Percentiles rank a stretch among this genome's conserved stretches.
Evolutionary conservation across 2,888 invertebrate genomes (phyloP).

Genomic region (Aspidiotus rigidus): DNA sequence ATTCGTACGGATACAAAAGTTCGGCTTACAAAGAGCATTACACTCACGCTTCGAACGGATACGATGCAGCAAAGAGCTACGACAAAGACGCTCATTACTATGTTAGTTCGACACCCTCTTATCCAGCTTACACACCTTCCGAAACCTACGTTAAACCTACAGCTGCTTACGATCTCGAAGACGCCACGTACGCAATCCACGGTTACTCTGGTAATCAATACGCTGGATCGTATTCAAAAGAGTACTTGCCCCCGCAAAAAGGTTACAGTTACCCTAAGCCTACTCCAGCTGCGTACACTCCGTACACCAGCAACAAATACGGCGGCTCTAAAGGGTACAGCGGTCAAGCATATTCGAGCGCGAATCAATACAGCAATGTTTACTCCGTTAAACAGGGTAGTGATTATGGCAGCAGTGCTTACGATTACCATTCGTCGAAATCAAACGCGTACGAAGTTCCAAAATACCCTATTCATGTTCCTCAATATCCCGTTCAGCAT

Average conservation of each 20-base stretch:
- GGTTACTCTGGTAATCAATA: slow-evolving; percentile 14
- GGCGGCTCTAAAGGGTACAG: slow-evolving; percentile 1
- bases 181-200: slow-evolving; percentile 18
- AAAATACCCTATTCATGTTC: slow-evolving; percentile 3
- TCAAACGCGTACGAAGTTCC: slow-evolving; percentile 27
- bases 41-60: neutral
- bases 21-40: neutral
- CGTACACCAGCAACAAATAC: slow-evolving; percentile 10
- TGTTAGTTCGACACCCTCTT: slow-evolving; percentile 8
- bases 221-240: slow-evolving; percentile 32
- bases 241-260: slow-evolving; percentile 28
- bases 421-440: slow-evolving; percentile 6
- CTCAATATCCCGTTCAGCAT: slow-evolving; percentile 1
- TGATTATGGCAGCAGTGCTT: slow-evolving; percentile 13
- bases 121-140: slow-evolving; percentile 5
- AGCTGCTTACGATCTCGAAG: slow-evolving; percentile 26
- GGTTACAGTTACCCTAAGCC: slow-evolving; percentile 5
- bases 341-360: slow-evolving; percentile 4
- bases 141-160: neutral
- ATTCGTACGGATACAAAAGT: slow-evolving; percentile 2
- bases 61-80: neutral
- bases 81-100: neutral
- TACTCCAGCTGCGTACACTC: slow-evolving; percentile 14
- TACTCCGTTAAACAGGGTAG: slow-evolving; percentile 15
- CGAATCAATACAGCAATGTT: slow-evolving; percentile 14